phyloP scores from a whole-genome alignment of 2,113 vertebrate genomes.

The Nycticryphes semicollaris region DNA sequence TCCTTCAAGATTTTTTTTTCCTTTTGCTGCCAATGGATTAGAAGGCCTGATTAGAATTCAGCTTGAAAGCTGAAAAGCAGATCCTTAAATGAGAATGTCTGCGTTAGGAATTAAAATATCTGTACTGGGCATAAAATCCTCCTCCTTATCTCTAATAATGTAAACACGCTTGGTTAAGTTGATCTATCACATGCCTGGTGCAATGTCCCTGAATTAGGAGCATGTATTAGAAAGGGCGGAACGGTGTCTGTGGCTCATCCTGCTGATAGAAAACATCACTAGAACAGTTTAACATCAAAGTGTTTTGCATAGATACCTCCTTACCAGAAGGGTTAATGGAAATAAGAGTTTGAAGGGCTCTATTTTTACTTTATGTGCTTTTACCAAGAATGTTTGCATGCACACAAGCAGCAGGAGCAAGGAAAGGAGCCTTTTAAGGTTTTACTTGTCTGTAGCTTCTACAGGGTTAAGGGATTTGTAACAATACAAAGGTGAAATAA shows the following conservation, averaged over 20 bases:
- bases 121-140: constrained; percentile 62
- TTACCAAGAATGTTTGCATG: not conserved
- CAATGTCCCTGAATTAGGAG: constrained; percentile 24
- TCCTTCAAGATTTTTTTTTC: constrained; percentile 59
- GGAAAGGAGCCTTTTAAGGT: not conserved
- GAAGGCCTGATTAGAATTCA: constrained; percentile 77
- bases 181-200: constrained; percentile 52
- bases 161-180: constrained; percentile 78
- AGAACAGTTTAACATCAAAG: not conserved
- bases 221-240: not conserved
- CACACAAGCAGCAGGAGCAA: not conserved
- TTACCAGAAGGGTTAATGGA: not conserved
- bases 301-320: not conserved
- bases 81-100: constrained; percentile 70
- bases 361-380: not conserved
- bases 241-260: not conserved
- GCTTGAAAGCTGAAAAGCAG: constrained; percentile 73
- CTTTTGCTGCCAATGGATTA: constrained; percentile 73
- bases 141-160: constrained; percentile 73
- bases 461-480: not conserved
- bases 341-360: not conserved
- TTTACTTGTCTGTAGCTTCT: not conserved
- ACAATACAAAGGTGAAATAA: not conserved
- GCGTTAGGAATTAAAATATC: constrained; percentile 71
- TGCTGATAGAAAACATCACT: not conserved